Evolutionary conservation across 2,113 vertebrate genomes (phyloP).

Genomic region (Orycteropus afer): DNA sequence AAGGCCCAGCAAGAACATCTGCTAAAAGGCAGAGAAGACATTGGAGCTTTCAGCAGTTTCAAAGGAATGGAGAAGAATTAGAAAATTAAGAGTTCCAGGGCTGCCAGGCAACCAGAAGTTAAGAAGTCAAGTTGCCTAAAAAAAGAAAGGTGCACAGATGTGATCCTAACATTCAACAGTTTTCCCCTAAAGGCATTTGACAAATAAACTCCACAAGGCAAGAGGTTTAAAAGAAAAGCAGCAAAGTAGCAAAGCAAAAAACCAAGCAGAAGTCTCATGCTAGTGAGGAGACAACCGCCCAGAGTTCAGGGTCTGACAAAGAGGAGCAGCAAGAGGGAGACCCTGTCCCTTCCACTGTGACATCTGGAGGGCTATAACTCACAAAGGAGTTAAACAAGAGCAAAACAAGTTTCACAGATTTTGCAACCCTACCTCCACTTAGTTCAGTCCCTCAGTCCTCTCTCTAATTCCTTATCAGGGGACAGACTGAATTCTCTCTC

Average conservation of each 20-base stretch:
- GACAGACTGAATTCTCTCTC: background rate
- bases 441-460: background rate
- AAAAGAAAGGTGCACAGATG: conserved; percentile 61
- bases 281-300: background rate
- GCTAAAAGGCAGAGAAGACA: conserved; percentile 46
- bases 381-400: background rate
- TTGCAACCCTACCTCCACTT: background rate
- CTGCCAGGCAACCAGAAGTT: background rate
- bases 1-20: conserved; percentile 55
- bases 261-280: background rate
- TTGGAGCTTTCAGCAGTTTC: conserved; percentile 61
- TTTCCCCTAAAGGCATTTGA: conserved; percentile 4
- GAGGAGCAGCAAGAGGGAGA: too few relatives aligned
- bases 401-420: background rate
- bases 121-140: conserved; percentile 53
- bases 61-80: conserved; percentile 32
- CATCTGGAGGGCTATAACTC: background rate
- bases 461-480: background rate
- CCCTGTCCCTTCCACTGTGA: background rate
- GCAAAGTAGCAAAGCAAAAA: background rate
- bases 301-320: background rate
- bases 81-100: conserved; percentile 59
- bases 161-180: conserved; percentile 21
- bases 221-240: conserved; percentile 28
- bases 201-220: conserved; percentile 23